These are phyloP conservation scores for Hypsibius dujardini DNA, from an alignment of 1,140 invertebrate species.

Conservation along the genomic window DNA sequence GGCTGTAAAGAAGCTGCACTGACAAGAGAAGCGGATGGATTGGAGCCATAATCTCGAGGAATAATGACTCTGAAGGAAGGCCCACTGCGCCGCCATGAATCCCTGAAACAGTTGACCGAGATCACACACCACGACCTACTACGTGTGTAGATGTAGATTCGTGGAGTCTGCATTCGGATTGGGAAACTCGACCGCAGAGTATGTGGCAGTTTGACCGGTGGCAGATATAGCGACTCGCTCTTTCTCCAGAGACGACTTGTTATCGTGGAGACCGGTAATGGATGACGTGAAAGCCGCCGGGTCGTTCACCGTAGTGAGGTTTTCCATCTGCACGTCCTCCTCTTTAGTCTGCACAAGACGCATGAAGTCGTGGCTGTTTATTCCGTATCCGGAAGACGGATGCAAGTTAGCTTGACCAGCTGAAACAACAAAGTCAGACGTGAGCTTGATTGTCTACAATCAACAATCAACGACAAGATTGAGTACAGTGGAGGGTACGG, in stretches of 20 bases:
- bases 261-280: too few species aligned
- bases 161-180: background rate
- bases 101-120: background rate
- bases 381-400: too few species aligned
- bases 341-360: background rate
- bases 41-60: background rate
- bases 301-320: background rate
- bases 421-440: too few species aligned
- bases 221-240: background rate
- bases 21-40: background rate
- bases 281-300: too few species aligned
- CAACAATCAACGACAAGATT: too few species aligned
- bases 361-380: background rate
- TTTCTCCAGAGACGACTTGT: background rate
- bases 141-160: background rate
- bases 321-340: constrained; percentile 8
- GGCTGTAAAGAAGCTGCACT: background rate
- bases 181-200: background rate
- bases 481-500: too few species aligned
- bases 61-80: background rate
- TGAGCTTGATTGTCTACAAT: too few species aligned
- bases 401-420: too few species aligned
- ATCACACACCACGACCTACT: background rate
- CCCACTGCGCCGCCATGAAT: background rate
- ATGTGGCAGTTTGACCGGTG: background rate